phyloP scores from a whole-genome alignment of 30 jellyfish, hydroid and myxozoan species.

The Cassiopea andromeda region DNA sequence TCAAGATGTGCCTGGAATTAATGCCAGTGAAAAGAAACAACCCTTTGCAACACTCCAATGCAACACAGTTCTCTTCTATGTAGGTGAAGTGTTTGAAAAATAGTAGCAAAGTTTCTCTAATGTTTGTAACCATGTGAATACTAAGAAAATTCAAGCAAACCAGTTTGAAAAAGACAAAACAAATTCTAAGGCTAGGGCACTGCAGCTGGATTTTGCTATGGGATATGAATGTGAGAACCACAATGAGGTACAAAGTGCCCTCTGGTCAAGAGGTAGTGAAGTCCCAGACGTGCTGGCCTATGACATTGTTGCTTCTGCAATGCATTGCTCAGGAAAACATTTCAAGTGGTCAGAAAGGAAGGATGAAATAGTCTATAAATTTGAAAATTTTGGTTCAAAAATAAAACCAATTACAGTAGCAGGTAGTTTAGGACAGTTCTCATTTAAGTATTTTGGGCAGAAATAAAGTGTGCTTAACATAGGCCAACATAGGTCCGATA shows the following conservation, averaged over 20 bases:
- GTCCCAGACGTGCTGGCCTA: constrained; percentile 20
- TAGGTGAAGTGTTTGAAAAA: constrained; percentile 47
- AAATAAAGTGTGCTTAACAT: background rate
- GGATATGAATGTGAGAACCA: background rate
- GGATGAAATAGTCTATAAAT: constrained; percentile 28
- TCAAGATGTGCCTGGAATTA: constrained; percentile 5
- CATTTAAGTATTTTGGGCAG: constrained; percentile 10
- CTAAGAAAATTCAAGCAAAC: background rate
- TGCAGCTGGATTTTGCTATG: constrained; percentile 57
- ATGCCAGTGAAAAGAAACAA: constrained; percentile 11
- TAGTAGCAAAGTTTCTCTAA: constrained; percentile 9
- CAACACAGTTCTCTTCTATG: constrained; percentile 17
- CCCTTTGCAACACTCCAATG: constrained; percentile 33
- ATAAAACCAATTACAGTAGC: constrained; percentile 24
- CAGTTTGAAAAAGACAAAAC: background rate
- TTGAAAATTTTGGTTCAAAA: constrained; percentile 9
- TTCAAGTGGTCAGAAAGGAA: constrained; percentile 52
- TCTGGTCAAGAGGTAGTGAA: constrained; percentile 3
- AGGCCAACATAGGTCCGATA: no score
- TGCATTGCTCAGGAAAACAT: constrained; percentile 46
- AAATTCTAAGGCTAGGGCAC: constrained; percentile 3
- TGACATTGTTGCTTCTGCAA: constrained; percentile 49
- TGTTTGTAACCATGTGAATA: background rate
- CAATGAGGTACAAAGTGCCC: background rate
- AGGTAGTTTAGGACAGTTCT: constrained; percentile 24